Percentiles rank a stretch among this genome's conserved stretches.
phyloP scores from a whole-genome alignment of 30 jellyfish, hydroid and myxozoan species.

The Nemopilema nomurai region DNA sequence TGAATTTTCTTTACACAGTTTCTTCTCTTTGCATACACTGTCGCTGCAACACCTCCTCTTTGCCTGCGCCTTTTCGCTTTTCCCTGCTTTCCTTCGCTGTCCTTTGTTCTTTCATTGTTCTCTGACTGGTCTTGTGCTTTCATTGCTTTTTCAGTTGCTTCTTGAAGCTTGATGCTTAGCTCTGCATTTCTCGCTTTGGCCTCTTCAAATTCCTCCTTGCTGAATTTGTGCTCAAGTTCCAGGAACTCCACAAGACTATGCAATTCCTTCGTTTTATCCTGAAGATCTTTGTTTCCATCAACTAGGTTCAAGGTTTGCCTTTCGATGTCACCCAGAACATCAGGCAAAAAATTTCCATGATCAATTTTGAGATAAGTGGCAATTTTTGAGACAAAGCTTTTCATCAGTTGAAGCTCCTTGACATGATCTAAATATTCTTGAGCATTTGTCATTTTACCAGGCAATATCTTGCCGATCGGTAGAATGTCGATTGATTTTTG shows the following conservation, averaged over 20 bases:
- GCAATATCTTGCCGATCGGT: neutral
- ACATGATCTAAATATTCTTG: neutral
- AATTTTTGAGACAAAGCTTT: neutral
- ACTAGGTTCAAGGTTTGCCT: neutral
- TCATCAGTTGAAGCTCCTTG: neutral
- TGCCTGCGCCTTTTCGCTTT: neutral
- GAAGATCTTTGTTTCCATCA: neutral
- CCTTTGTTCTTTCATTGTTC: no score
- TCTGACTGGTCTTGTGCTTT: neutral
- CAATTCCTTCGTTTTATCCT: neutral
- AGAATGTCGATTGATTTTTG: neutral
- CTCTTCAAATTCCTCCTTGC: constrained; percentile 4
- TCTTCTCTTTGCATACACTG: neutral
- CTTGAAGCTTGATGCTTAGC: neutral
- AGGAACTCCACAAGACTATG: constrained; percentile 13
- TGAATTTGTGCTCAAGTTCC: constrained; percentile 7
- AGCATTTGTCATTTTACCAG: neutral
- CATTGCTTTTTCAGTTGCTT: neutral
- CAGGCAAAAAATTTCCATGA: neutral
- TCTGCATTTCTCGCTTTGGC: neutral
- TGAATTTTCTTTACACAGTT: neutral
- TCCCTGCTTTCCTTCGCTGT: neutral
- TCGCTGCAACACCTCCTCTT: neutral
- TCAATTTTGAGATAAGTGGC: neutral
- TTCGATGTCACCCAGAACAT: neutral